Percentiles rank a stretch among this genome's conserved stretches.
Evolutionary conservation across 2,888 invertebrate species (phyloP).

Genomic region (Oscheius sp.): DNA sequence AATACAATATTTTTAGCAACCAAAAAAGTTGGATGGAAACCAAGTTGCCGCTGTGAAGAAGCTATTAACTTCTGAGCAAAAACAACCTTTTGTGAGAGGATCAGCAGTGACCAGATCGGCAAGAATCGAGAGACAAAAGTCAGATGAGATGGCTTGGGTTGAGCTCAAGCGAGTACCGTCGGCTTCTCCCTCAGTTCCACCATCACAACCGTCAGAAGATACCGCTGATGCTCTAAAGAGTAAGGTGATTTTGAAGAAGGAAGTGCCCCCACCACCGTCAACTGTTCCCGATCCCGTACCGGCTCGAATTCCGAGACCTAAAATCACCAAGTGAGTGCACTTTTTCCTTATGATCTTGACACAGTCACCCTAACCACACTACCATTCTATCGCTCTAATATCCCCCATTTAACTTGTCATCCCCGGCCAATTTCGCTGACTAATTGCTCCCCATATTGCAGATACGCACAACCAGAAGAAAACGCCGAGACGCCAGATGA

Average conservation of each 20-base stretch:
- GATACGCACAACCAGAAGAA: slow-evolving; percentile 48
- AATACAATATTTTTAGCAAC: slow-evolving; percentile 32
- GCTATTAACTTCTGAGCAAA: slow-evolving; percentile 65
- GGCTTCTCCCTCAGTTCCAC: slow-evolving; percentile 18
- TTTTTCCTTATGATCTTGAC: background rate
- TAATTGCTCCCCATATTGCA: slow-evolving; percentile 41
- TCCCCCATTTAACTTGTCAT: slow-evolving; percentile 14
- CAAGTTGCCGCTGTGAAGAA: slow-evolving; percentile 70
- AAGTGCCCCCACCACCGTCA: slow-evolving; percentile 35
- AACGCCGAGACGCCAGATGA: slow-evolving; percentile 60
- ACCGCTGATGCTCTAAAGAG: slow-evolving; percentile 62
- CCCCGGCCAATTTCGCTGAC: slow-evolving; percentile 14
- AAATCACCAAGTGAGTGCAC: slow-evolving; percentile 60
- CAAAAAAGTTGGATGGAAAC: slow-evolving; percentile 49
- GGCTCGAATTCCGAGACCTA: slow-evolving; percentile 72
- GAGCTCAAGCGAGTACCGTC: slow-evolving; percentile 15
- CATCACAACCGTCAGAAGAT: slow-evolving; percentile 47
- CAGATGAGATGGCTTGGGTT: slow-evolving; percentile 22
- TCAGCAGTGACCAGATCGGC: slow-evolving; percentile 40
- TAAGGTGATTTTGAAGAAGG: slow-evolving; percentile 68
- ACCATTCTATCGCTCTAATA: background rate
- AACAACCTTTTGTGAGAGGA: slow-evolving; percentile 54
- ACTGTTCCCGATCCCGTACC: slow-evolving; percentile 67
- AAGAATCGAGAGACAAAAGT: slow-evolving; percentile 50
- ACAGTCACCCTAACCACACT: background rate